Base-by-base conservation (phyloP, 2,113 vertebrate species). In the Pelvicachromis taeniatus region DNA sequence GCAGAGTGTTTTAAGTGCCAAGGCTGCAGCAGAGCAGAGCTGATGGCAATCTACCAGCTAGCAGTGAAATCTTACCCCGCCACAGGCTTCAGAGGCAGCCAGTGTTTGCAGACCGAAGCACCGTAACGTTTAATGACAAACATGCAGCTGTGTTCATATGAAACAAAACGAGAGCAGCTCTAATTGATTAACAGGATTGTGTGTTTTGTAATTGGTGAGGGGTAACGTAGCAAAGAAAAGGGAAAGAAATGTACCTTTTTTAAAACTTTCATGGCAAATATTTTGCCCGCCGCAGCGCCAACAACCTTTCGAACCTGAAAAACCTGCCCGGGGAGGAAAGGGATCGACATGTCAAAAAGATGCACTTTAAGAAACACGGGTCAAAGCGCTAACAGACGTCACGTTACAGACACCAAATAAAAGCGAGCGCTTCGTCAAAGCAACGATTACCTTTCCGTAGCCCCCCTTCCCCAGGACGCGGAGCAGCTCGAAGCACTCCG, bases 221-320 rank as follows among this genome's bases (percentile, higher is more conserved):
- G 7, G 4, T 13, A 8, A 45, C 7, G 6, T 26, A 6, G 3
- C 16, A 35, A 70, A 77, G 53, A 56, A 61, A 9, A 61, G 77
- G 1, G 6, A 19, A 38, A 38, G 33, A 21, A 38, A 38, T 65
- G 13, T 94, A 99, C 99, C 98, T 99, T 99, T 97, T 99, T 99
- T 94, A 99, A 97, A 92, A 99, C 98, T 94, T 99, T 99, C 99
- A 99, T 99, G 82, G 99, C 99, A 97, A 99, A 99, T 95, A 99
- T 99, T 93, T 99, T 99, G 92, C 98, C 97, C 0, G 97, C 96
- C 90, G 97, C 98, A 54, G 97, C 98, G 92, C 99, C 99, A 3
- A 97, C 95, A 84, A 99, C 98, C 96, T 99, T 99, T 73, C 98
- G 96, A 83, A 99, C 99, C 96, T 99, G 99, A 87, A 99, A 99